Conservation (phyloP, 2,113 vertebrate species). For the Thryonomys swinderianus region DNA sequence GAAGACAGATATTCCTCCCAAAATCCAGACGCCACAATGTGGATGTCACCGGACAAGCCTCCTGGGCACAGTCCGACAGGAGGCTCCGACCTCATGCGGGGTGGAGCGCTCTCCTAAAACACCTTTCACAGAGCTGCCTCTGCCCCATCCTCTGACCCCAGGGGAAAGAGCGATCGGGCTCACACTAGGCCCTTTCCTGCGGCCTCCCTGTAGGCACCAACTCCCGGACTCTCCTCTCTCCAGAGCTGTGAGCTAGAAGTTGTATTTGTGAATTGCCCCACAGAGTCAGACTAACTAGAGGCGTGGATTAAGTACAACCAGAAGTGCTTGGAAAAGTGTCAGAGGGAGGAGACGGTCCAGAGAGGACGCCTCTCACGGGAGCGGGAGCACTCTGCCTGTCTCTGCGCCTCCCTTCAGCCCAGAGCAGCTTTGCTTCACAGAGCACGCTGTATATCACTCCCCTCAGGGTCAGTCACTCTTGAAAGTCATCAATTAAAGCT, state of each 20-base stretch:
- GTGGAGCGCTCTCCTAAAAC: no score
- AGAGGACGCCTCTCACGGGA: not conserved
- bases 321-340: not conserved
- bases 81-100: no score
- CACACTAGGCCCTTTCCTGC: not conserved
- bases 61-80: not conserved
- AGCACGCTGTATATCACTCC: constrained; percentile 9
- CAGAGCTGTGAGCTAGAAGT: not conserved
- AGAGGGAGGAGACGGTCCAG: not conserved
- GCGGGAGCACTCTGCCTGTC: not conserved
- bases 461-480: not conserved
- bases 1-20: not conserved
- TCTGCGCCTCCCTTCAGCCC: not conserved
- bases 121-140: no score
- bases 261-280: not conserved
- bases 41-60: not conserved
- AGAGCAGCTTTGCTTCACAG: not conserved
- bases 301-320: not conserved
- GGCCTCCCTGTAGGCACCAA: no score
- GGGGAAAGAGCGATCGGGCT: no score
- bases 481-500: not conserved
- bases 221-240: not conserved
- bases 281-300: not conserved
- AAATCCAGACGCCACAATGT: not conserved
- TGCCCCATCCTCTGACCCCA: not conserved